These are phyloP conservation scores for Lacerta agilis DNA, from an alignment of 2,797 vertebrate genomes.

Conservation along the genomic window DNA sequence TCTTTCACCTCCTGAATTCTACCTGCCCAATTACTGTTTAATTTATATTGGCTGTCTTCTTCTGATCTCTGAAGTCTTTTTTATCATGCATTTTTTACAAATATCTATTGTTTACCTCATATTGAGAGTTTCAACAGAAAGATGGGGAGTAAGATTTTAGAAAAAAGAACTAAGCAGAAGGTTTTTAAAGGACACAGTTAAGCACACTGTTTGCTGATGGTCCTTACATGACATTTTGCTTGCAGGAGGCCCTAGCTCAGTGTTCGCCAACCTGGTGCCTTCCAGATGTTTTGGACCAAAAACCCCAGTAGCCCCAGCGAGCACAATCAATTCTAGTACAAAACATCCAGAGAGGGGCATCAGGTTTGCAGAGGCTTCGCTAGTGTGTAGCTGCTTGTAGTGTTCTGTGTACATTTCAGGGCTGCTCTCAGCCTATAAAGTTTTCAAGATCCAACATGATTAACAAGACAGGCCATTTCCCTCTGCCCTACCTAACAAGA, in stretches of 20 bases:
- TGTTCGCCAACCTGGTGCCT: not conserved
- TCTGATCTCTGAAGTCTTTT: no score
- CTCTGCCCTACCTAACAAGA: not conserved
- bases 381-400: not conserved
- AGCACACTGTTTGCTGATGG: not conserved
- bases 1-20: no score
- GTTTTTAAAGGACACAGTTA: not conserved
- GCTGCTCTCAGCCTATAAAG: not conserved
- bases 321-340: not conserved
- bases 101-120: not conserved
- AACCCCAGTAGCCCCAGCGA: not conserved
- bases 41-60: no score
- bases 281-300: not conserved
- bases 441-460: not conserved
- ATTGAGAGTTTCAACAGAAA: not conserved
- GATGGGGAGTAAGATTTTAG: not conserved
- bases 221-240: not conserved
- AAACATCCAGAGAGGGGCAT: not conserved
- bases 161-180: not conserved
- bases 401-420: not conserved
- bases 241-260: not conserved
- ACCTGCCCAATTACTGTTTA: no score
- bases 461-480: not conserved
- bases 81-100: no score
- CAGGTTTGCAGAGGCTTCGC: not conserved